Evolutionary conservation across 2,888 invertebrate genomes (phyloP), one percentile per base, ranked within the genome.

Genomic region (Calliopum simillimum): DNA sequence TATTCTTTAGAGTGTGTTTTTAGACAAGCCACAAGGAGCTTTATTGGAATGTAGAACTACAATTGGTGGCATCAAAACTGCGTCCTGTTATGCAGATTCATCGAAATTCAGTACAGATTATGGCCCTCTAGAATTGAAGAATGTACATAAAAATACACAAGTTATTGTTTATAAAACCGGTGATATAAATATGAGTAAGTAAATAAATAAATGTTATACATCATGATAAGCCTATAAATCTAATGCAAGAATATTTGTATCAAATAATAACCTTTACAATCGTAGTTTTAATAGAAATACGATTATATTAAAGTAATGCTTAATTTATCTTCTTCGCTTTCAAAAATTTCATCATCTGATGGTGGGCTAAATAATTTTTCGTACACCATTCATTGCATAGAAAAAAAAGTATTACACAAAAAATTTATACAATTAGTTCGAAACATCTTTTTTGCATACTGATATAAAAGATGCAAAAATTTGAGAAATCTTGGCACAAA

Each of bases 1-100:
- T 43, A 66, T 70, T 68, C 69, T 55, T 16, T 69, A 85, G 85
- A 78, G 78, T 56, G 81, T 86, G 51, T 65, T 69, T 5, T 55
- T 86, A 59, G 82, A 84, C 46, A 86, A 86, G 70, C 70, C 84
- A 2, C 84, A 84, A 62, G 86, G 86, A 4, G 82, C 84, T 70
- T 71, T 72, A 62, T 69, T 86, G 2, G 76, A 70, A 1, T 85
- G 84, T 56, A 79, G 77, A 43, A 82, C 85, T 8, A 74, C 74
- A 2, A 73, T 75, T 2, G 86, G 86, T 1, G 77, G 77, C 44
- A 85, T 86, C 12, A 76, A 73, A 4, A 82, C 82, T 0, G 82
- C 83, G 68, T 82, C 80, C 19, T 85, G 85, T 61, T 86, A 86
- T 71, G 82, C 82, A 1, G 83, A 84, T 58, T 74, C 76, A 4